Conservation (phyloP, 2,888 invertebrate genomes). For the Thereva unica region DNA sequence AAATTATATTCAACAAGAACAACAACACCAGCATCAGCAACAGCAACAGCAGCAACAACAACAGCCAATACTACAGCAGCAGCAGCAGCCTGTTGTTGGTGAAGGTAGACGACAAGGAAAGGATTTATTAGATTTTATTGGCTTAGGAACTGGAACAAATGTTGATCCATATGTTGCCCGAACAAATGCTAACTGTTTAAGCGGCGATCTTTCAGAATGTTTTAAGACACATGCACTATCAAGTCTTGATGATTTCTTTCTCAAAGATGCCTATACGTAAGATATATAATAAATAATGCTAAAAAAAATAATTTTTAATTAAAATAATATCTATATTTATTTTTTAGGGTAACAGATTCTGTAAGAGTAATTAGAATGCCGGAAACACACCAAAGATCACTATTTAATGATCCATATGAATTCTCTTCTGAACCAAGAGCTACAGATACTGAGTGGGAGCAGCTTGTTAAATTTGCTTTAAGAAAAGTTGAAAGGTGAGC, state of each 20-base stretch:
- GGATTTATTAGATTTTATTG: constrained; percentile 77
- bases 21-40: constrained; percentile 45
- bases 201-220: constrained; percentile 82
- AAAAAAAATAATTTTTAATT: constrained; percentile 5
- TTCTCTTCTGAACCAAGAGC: constrained; percentile 71
- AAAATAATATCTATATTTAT: not conserved
- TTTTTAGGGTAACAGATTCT: constrained; percentile 68
- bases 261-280: constrained; percentile 63
- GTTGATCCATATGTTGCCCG: constrained; percentile 78
- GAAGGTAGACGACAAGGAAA: constrained; percentile 65
- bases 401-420: constrained; percentile 74
- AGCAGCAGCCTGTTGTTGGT: constrained; percentile 40
- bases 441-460: constrained; percentile 81
- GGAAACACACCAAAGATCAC: constrained; percentile 69
- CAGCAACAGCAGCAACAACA: constrained; percentile 42
- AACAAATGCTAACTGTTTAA: constrained; percentile 74
- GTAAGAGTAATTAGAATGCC: constrained; percentile 72
- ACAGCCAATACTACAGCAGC: constrained; percentile 42
- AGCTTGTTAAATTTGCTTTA: constrained; percentile 74
- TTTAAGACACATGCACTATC: constrained; percentile 79
- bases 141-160: constrained; percentile 72
- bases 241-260: constrained; percentile 79
- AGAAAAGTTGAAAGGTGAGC: constrained; percentile 71
- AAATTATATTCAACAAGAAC: constrained; percentile 44
- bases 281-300: constrained; percentile 35